Evolutionary conservation across 2,888 invertebrate genomes (phyloP), one percentile per base, ranked within the genome.

Genomic region (Tetramorium bicarinatum): DNA sequence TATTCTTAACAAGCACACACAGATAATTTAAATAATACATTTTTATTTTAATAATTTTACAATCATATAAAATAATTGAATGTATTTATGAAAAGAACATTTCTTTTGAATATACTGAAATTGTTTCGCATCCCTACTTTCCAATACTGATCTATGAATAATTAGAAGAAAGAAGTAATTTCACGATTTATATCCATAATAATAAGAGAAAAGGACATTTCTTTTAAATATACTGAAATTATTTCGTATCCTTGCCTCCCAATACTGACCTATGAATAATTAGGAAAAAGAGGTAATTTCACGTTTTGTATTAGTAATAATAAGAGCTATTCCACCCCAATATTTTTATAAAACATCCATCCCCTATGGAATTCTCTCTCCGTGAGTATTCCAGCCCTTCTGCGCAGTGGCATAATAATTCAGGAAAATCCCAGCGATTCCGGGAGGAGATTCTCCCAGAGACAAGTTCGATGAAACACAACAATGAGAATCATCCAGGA

Each of bases 391-490:
- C 56, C 84, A 79, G 62, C 38, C 52, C 52, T 61, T 47, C 54
- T 52, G 61, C 47, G 47, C 74, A 59, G 81, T 52, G 81, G 84
- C 67, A 87, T 86, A 87, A 86, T 89, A 90, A 87, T 85, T 85
- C 85, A 87, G 79, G 83, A 83, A 89, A 90, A 89, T 89, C 85
- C 77, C 84, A 59, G 77, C 67, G 83, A 85, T 88, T 82, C 85
- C 83, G 80, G 49, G 79, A 84, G 83, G 75, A 88, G 77, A 87
- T 87, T 59, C 82, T 62, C 21, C 49, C 74, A 71, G 59, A 82
- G 85, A 83, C 87, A 88, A 88, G 87, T 90, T 90, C 90, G 85
- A 88, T 87, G 90, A 85, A 88, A 90, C 84, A 84, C 82, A 90
- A 90, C 88, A 89, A 90, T 87, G 88, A 86, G 85, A 87, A 88